Evolutionary conservation across 2,797 vertebrate species (phyloP).

Genomic region (Malacoctenus gilli): DNA sequence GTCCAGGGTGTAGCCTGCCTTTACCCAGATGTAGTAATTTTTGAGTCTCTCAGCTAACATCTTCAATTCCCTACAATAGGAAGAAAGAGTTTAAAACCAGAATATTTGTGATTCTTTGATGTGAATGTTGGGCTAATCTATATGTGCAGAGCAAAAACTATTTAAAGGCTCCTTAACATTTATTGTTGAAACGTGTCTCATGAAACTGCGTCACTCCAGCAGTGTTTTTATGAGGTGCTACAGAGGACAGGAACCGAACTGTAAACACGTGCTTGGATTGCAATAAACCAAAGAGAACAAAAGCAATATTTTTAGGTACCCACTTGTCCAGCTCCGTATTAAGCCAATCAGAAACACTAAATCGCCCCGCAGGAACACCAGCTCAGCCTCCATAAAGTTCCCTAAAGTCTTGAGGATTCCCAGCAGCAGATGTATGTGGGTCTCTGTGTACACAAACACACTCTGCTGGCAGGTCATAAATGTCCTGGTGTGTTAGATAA

Average conservation of each 20-base stretch:
- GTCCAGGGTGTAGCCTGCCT: too few relatives aligned
- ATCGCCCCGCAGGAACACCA: conserved; percentile 39
- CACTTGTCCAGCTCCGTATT: conserved; percentile 20
- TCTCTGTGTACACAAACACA: conserved; percentile 36
- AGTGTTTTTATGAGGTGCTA: conserved; percentile 1
- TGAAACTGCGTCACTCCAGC: conserved; percentile 17
- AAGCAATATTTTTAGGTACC: conserved; percentile 14
- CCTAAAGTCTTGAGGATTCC: conserved; percentile 49
- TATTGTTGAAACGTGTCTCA: too few relatives aligned
- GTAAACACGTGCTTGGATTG: background rate
- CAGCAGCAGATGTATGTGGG: conserved; percentile 55
- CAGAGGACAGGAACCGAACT: conserved; percentile 11
- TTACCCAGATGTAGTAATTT: too few relatives aligned
- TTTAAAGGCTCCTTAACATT: too few relatives aligned
- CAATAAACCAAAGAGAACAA: conserved; percentile 14
- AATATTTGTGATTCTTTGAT: too few relatives aligned
- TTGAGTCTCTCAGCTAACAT: too few relatives aligned
- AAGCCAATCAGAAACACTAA: conserved; percentile 15
- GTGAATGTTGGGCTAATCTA: too few relatives aligned
- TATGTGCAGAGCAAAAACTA: too few relatives aligned
- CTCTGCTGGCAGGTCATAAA: conserved; percentile 61
- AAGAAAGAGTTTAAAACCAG: too few relatives aligned
- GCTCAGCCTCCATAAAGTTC: conserved; percentile 43
- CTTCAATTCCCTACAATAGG: too few relatives aligned
- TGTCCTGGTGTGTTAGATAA: conserved; percentile 53